phyloP scores from a whole-genome alignment of 1,140 invertebrate species.

The Pemphigus obesinymphae region DNA sequence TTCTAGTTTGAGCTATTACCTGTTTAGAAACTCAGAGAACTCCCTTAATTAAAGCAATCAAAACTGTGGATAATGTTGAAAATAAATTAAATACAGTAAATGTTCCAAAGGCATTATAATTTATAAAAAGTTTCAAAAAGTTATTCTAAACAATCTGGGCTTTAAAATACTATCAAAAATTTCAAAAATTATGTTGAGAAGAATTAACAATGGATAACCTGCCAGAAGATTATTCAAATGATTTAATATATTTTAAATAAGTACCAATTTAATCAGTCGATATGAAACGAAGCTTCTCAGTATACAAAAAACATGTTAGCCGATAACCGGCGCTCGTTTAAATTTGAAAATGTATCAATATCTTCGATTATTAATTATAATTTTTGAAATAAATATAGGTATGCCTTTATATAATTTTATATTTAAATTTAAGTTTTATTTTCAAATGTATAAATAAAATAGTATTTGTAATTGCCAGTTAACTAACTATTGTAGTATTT shows the following conservation, averaged over 20 bases:
- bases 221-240: background rate
- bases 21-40: no score
- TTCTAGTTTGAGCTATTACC: no score
- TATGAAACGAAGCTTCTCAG: background rate
- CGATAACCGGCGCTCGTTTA: background rate
- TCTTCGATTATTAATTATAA: background rate
- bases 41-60: background rate
- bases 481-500: no score
- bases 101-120: background rate
- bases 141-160: background rate
- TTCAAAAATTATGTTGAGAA: background rate
- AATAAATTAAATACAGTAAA: background rate
- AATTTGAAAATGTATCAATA: background rate
- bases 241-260: no score
- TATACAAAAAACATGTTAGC: background rate
- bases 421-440: no score
- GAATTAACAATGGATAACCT: background rate
- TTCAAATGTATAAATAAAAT: no score
- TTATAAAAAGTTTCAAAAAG: background rate
- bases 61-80: background rate
- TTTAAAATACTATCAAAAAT: background rate
- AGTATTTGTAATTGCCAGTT: no score
- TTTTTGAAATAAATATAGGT: no score
- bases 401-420: no score
- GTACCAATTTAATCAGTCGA: no score